phyloP scores from a whole-genome alignment of 1,140 invertebrate species.

The Pseudoatta argentina region DNA sequence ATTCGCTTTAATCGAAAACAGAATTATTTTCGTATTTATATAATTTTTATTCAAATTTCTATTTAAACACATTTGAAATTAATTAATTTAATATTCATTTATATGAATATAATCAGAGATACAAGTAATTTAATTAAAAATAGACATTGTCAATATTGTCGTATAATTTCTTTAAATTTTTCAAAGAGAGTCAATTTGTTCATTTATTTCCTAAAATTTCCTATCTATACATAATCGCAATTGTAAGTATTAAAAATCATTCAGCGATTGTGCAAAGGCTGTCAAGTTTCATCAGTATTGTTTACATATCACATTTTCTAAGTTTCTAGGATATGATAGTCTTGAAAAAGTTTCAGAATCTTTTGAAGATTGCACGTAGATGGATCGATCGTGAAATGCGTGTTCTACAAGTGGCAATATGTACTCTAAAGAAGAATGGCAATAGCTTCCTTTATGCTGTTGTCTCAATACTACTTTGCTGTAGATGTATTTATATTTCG shows the following conservation, averaged over 20 bases:
- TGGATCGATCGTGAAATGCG: constrained; percentile 27
- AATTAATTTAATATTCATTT: not conserved
- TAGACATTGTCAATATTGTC: not conserved
- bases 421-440: constrained; percentile 45
- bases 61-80: not conserved
- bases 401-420: constrained; percentile 74
- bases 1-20: too few relatives aligned
- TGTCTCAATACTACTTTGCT: not conserved
- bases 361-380: constrained; percentile 37
- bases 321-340: constrained; percentile 38
- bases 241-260: not conserved
- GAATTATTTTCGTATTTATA: too few relatives aligned
- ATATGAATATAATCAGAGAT: not conserved
- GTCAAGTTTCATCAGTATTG: not conserved
- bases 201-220: not conserved
- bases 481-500: not conserved
- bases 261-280: not conserved
- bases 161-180: not conserved
- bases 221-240: not conserved
- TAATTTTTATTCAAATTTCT: too few relatives aligned
- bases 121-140: not conserved
- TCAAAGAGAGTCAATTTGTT: not conserved
- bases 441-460: constrained; percentile 1
- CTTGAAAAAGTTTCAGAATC: constrained; percentile 38
- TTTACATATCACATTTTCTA: not conserved